phyloP scores from a whole-genome alignment of 1,140 invertebrate species.

The Hylaeus volcanicus region DNA sequence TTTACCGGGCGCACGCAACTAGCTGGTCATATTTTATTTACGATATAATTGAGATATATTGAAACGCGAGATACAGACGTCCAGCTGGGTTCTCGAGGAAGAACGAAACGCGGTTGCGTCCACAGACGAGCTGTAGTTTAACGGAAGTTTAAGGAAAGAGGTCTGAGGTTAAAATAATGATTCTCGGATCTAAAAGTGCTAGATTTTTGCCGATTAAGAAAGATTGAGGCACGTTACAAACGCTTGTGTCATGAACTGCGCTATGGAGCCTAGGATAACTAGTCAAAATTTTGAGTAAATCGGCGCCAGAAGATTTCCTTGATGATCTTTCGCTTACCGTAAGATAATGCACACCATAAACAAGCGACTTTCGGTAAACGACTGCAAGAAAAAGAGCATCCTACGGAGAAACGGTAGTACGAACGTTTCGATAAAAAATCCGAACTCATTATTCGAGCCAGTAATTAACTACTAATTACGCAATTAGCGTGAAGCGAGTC shows the following conservation, averaged over 20 bases:
- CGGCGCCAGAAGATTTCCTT: too few relatives aligned
- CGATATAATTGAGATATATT: conserved; percentile 79
- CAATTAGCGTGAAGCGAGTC: background rate
- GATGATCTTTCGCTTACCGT: too few relatives aligned
- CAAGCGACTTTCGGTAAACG: too few relatives aligned
- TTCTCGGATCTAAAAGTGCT: too few relatives aligned
- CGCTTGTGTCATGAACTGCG: background rate
- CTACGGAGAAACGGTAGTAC: too few relatives aligned
- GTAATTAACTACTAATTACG: background rate
- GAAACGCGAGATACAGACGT: conserved; percentile 74
- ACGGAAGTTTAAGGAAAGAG: conserved; percentile 37
- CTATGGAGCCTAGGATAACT: too few relatives aligned
- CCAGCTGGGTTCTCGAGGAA: conserved; percentile 65
- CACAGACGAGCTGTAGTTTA: conserved; percentile 59
- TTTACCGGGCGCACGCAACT: conserved; percentile 73
- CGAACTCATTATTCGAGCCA: background rate
- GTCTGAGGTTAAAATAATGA: too few relatives aligned
- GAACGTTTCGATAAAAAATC: too few relatives aligned
- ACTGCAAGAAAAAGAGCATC: too few relatives aligned
- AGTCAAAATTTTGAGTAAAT: too few relatives aligned
- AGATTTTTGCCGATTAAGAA: too few relatives aligned
- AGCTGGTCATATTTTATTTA: conserved; percentile 77
- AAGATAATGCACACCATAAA: too few relatives aligned
- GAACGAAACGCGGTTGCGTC: conserved; percentile 42
- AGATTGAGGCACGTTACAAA: background rate